Evolutionary conservation across 2,113 vertebrate genomes (phyloP), one percentile per base, ranked within the genome.

Genomic region (Rhinogobius similis): DNA sequence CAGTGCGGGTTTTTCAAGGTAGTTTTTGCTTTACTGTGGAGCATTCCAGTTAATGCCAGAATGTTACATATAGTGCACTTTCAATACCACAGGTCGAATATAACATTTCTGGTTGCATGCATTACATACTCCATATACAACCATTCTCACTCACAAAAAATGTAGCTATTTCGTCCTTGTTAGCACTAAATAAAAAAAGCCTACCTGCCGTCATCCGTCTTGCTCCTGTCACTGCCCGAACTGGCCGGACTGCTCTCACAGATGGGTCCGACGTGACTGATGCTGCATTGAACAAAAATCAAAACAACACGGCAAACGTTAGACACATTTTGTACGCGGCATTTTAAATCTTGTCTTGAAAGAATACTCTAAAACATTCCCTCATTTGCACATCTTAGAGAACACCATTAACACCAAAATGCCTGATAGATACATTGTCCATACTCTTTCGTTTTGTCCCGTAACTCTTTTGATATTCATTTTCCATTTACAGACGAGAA

Each of bases 191-290:
- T n/a, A n/a, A n/a, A n/a, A n/a, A n/a, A 24, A 18, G 82, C 87
- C 91, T 75, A 97, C 97, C 95, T 95, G 89, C 81, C 86, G 53
- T 96, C 95, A 38, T 95, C 94, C 71, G 93, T 94, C 74, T 96
- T 95, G 93, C 93, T 95, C 76, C 90, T 90, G 70, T 93, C 78
- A 7, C 94, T 92, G 81, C 81, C 78, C 2, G 93, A 95, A 87
- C 95, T 95, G 79, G 92, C 87, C 0, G 96, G 96, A 72, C 96
- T 98, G 91, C 93, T 95, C 80, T 97, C 97, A 0, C 96, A 96
- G 72, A 97, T 95, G 73, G 96, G 95, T 0, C 96, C 96, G n/a
- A 99, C 96, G 0, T 97, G 95, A 88, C 97, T 98, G 88, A 98
- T 94, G 76, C 97, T 98, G 82, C 5, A 50, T 52, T 21, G 8